Evolutionary conservation across 2,888 invertebrate species (phyloP).

Genomic region (Pammene aurita): DNA sequence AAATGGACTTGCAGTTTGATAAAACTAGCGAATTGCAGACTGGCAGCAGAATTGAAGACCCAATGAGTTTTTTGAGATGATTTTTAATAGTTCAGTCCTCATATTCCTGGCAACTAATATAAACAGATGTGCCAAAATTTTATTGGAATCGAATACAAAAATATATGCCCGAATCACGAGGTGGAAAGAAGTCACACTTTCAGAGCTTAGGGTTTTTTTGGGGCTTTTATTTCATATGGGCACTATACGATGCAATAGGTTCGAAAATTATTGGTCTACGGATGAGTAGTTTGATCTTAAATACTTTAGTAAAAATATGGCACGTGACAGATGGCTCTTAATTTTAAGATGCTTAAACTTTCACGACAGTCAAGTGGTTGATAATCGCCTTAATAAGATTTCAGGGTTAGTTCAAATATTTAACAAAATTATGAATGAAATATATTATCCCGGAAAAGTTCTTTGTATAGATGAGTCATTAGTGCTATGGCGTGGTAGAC

Average conservation of each 20-base stretch:
- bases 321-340: constrained; percentile 3
- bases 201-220: neutral
- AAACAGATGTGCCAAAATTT: no score
- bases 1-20: no score
- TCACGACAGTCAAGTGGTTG: neutral
- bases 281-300: neutral
- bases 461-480: neutral
- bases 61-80: no score
- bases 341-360: constrained; percentile 6
- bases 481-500: no score
- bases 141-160: neutral
- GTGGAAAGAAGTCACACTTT: neutral
- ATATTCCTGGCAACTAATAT: no score
- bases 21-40: no score
- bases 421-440: neutral
- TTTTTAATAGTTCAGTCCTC: no score
- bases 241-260: neutral
- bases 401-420: neutral
- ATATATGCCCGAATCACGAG: constrained; percentile 1
- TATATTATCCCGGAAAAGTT: constrained; percentile 1
- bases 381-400: neutral
- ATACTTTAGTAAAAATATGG: constrained; percentile 5
- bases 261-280: constrained; percentile 1
- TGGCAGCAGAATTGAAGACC: no score
- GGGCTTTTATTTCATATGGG: no score